Evolutionary conservation across 1,140 invertebrate genomes (phyloP).

Genomic region (Caenorhabditis inopinata): DNA sequence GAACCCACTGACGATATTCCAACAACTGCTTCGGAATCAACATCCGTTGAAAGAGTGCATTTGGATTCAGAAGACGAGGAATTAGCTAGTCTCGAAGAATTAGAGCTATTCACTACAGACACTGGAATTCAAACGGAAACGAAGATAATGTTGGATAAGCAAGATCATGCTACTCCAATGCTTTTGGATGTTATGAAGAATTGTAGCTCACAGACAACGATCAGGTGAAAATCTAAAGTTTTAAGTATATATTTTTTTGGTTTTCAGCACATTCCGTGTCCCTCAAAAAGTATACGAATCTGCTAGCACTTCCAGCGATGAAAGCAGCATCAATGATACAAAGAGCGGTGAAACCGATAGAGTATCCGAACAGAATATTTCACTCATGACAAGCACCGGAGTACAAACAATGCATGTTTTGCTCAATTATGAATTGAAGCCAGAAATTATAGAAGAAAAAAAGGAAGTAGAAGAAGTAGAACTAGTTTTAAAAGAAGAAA

Average conservation of each 20-base stretch:
- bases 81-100: not conserved
- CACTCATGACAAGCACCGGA: not conserved
- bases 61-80: constrained; percentile 2
- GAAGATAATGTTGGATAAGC: not conserved
- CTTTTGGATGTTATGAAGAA: not conserved
- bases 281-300: constrained; percentile 4
- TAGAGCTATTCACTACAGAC: not conserved
- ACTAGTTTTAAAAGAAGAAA: not conserved
- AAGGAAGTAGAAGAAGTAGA: not conserved
- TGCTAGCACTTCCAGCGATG: not conserved
- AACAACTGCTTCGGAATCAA: not conserved
- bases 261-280: constrained; percentile 1
- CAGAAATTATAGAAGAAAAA: not conserved
- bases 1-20: not conserved
- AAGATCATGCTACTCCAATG: not conserved
- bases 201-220: constrained; percentile 8
- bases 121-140: not conserved
- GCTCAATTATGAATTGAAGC: not conserved
- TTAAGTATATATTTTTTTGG: not conserved
- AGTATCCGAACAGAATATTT: not conserved
- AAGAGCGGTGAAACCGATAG: not conserved
- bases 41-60: not conserved
- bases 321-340: not conserved
- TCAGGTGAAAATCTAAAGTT: no score
- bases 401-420: not conserved